These are phyloP conservation scores for Mus pahari DNA, from an alignment of 2,113 vertebrate species.

Conservation along the genomic window DNA sequence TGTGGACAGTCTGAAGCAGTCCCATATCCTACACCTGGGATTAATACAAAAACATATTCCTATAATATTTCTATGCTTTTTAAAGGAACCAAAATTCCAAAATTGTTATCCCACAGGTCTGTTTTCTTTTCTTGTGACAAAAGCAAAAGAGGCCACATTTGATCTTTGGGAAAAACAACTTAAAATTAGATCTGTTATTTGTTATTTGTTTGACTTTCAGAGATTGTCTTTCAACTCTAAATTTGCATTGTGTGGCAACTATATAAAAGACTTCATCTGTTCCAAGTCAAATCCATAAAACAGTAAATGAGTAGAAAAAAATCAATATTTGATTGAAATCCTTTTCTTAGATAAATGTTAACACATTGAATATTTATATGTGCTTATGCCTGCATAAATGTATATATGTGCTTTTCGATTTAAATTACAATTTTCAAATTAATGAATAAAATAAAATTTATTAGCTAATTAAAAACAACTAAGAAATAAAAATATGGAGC, in stretches of 20 bases:
- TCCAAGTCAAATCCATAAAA: conserved; percentile 26
- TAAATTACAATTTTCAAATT: neutral
- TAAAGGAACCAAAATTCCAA: too few relatives aligned
- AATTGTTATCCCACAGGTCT: neutral
- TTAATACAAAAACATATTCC: too few relatives aligned
- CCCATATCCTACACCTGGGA: too few relatives aligned
- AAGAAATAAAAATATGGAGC: neutral
- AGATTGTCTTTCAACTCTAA: neutral
- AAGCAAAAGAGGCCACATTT: neutral
- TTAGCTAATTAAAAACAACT: neutral
- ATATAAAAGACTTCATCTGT: neutral
- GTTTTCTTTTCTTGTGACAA: neutral
- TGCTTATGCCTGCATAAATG: neutral
- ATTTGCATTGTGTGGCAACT: neutral
- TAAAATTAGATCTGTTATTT: too few relatives aligned
- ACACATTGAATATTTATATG: neutral
- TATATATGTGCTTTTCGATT: neutral
- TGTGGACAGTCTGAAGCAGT: too few relatives aligned
- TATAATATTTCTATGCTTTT: too few relatives aligned
- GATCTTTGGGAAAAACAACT: neutral
- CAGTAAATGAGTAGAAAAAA: conserved; percentile 1
- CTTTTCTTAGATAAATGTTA: neutral
- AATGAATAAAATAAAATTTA: neutral
- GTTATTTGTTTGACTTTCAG: neutral
- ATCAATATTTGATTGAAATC: neutral